Evolutionary conservation across 1,140 invertebrate species (phyloP).

Genomic region (Venturia canescens): DNA sequence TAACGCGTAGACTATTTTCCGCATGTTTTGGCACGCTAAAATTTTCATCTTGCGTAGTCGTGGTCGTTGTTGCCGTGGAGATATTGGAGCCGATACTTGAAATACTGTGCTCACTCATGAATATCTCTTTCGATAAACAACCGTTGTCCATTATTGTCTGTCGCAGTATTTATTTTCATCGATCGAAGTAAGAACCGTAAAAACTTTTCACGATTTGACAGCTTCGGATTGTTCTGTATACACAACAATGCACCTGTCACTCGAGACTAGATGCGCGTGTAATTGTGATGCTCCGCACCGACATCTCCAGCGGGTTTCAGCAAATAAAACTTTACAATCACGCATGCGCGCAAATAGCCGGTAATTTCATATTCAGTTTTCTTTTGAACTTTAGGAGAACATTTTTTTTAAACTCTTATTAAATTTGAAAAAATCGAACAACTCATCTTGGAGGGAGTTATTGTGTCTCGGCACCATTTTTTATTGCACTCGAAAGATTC

Average conservation of each 20-base stretch:
- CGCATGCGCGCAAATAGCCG: too few species aligned
- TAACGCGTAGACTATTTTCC: constrained; percentile 86
- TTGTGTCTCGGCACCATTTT: too few species aligned
- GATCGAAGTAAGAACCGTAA: constrained; percentile 7
- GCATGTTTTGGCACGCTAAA: constrained; percentile 89
- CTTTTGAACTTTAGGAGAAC: too few species aligned
- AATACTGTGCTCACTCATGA: constrained; percentile 72
- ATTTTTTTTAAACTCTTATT: too few species aligned
- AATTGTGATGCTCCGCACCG: not conserved
- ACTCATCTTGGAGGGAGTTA: too few species aligned
- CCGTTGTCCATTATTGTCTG: constrained; percentile 45
- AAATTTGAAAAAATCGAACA: too few species aligned
- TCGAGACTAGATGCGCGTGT: not conserved
- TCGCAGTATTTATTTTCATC: constrained; percentile 30
- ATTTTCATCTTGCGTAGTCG: constrained; percentile 83
- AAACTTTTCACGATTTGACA: not conserved
- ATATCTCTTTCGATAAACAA: constrained; percentile 62
- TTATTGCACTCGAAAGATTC: too few species aligned
- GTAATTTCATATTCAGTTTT: too few species aligned
- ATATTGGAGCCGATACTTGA: constrained; percentile 70
- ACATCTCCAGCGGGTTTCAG: too few species aligned
- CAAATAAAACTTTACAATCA: too few species aligned
- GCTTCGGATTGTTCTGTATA: not conserved
- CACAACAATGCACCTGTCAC: constrained; percentile 25
- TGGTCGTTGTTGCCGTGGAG: constrained; percentile 44